phyloP scores from a whole-genome alignment of 2,888 invertebrate species.

The Rapana venosa region DNA sequence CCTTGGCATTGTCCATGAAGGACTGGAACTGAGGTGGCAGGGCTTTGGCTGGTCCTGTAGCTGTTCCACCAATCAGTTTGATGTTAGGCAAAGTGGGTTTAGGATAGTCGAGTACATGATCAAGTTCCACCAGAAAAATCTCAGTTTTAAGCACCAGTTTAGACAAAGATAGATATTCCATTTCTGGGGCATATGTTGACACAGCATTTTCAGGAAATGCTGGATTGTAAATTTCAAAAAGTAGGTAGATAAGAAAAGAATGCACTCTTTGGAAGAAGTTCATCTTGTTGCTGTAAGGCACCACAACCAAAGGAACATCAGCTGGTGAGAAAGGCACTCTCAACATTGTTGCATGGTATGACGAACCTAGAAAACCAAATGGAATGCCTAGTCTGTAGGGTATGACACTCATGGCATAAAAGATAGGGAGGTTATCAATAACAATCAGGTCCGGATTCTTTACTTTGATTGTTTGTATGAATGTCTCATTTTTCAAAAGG shows the following conservation, averaged over 20 bases:
- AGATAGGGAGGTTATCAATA: background rate
- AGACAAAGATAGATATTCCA: slow-evolving; percentile 44
- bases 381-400: background rate
- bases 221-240: background rate
- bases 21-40: slow-evolving; percentile 52
- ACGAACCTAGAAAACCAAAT: background rate
- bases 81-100: slow-evolving; percentile 35
- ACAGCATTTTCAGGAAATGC: slow-evolving; percentile 34
- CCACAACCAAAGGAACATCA: background rate
- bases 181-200: slow-evolving; percentile 49
- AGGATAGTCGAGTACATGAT: background rate
- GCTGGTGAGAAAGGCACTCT: slow-evolving; percentile 15
- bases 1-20: slow-evolving; percentile 47
- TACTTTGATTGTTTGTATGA: background rate
- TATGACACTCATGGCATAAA: background rate
- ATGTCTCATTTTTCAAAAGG: background rate
- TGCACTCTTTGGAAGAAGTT: slow-evolving; percentile 4
- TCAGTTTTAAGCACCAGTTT: slow-evolving; percentile 45
- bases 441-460: slow-evolving; percentile 11
- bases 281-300: slow-evolving; percentile 9
- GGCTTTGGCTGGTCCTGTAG: slow-evolving; percentile 48
- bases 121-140: slow-evolving; percentile 2
- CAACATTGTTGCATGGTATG: background rate
- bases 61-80: slow-evolving; percentile 54
- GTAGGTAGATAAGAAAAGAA: background rate